Evolutionary conservation across 2,888 invertebrate species (phyloP), one percentile per base, ranked within the genome.

Genomic region (Norana najaformis): DNA sequence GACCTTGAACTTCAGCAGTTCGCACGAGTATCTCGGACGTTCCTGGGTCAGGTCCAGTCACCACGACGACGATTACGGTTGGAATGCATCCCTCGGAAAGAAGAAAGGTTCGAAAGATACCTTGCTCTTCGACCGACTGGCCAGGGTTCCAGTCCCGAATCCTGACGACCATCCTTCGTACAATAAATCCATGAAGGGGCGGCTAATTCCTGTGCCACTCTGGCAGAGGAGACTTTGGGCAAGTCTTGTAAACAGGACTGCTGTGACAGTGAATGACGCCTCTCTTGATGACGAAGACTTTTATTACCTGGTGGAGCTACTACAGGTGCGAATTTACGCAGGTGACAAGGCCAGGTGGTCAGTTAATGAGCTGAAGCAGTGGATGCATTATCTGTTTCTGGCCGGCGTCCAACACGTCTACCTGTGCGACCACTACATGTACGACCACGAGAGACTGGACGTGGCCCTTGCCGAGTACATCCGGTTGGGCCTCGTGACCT

Each of bases 281-380:
- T 34, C 23, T 30, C 37, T 35, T 3, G 88, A 89, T 34, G 69
- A 35, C 13, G 47, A 30, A 13, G 11, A 36, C 5, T 89, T 23
- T 20, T 89, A 89, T 37, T 88, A 30, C 18, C 90, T 90, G 47
- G 37, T 53, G 23, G 90, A 88, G 23, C 23, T 90, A 35, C 88
- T 90, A n/a, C 90, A 91, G 88, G 91, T 91, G n/a, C 88, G 92
- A 35, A 90, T 92, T 20, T 92, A 92, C 47, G n/a, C 83, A 13
- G 89, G 89, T 23, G 92, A 92, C 89, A 91, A 90, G 38, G 92
- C 91, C 16, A 90, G 91, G 85, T 92, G 92, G 92, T 91, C 91
- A 6, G 90, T 91, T 13, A 89, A 83, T 8, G 92, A 92, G 83
- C 85, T 92, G 20, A 92, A 92, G 47, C 92, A 92, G 88, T 92